Base-by-base conservation (phyloP, 2,888 invertebrate genomes). In the Cephus rjabovi region DNA sequence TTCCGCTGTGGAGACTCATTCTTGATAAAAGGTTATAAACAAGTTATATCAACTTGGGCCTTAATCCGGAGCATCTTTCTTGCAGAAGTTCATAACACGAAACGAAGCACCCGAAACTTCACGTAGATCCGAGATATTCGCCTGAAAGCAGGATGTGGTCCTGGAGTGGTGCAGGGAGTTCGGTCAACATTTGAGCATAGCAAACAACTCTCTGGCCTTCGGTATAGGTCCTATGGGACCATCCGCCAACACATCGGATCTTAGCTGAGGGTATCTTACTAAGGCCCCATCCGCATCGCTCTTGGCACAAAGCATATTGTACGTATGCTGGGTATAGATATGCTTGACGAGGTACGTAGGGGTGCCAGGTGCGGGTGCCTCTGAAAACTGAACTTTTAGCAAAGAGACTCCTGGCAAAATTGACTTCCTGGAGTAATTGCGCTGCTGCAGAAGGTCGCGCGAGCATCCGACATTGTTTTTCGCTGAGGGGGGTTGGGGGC, bases 111-210 rank as follows among this genome's bases (percentile, higher is more conserved):
- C 23, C 56, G 56, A 9, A 31, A 31, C 34, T 71, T 71, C 71
- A 9, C 31, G 71, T 34, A 71, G 12, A 71, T 31, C 71, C 31
- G 9, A 56, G 56, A 56, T 15, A 56, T 82, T 84, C 80, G 79
- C 82, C 84, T 82, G 83, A 85, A 85, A 87, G 88, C 85, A 84
- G 85, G 83, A 89, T 88, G 87, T 84, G 87, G 86, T 87, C 80
- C 78, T 78, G 76, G 84, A 83, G 84, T 80, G 79, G 82, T 75
- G 81, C 76, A 77, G 84, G 84, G 82, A 84, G 85, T 80, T 83
- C 84, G 89, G 89, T 90, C 88, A 90, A 90, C 89, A 89, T 90
- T 90, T 89, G 90, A 88, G 83, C 79, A 75, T 79, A 77, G 88
- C 81, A 90, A 90, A 90, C 89, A 87, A 81, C 79, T 83, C 83